Percentiles rank a stretch among this genome's conserved stretches.
Conservation (phyloP, 1,140 invertebrate genomes). For the Mycetomoellerius zeteki region DNA sequence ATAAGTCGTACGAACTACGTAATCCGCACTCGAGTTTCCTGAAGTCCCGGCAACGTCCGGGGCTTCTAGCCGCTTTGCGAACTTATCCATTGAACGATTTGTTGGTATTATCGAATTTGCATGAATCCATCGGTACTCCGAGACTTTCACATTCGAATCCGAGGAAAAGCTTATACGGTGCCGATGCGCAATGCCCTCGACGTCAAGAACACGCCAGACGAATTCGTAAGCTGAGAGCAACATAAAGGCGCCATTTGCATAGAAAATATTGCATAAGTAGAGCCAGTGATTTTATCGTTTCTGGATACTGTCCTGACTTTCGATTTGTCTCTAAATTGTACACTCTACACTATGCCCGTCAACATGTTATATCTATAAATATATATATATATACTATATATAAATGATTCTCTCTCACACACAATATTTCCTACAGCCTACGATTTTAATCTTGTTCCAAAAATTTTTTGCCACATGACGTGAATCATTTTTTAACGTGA, state of each 20-base stretch:
- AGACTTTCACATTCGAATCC: slow-evolving; percentile 57
- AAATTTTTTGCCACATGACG: neutral
- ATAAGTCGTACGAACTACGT: slow-evolving; percentile 76
- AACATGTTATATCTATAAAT: neutral
- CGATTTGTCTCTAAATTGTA: neutral
- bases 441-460: neutral
- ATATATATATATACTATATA: too few species aligned
- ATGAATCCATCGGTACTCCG: slow-evolving; percentile 64
- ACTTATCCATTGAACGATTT: slow-evolving; percentile 74
- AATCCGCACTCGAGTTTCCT: slow-evolving; percentile 71
- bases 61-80: slow-evolving; percentile 48
- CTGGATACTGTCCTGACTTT: slow-evolving; percentile 28
- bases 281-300: slow-evolving; percentile 53
- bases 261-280: slow-evolving; percentile 49
- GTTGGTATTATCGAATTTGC: slow-evolving; percentile 74
- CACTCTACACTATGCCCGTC: neutral
- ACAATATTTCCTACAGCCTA: neutral
- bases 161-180: slow-evolving; percentile 46
- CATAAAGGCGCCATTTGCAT: slow-evolving; percentile 65
- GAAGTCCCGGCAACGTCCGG: slow-evolving; percentile 40
- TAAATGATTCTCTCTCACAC: neutral
- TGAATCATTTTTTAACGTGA: too few species aligned
- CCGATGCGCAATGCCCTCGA: slow-evolving; percentile 33
- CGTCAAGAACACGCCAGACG: slow-evolving; percentile 53
- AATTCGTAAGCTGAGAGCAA: slow-evolving; percentile 66